Evolutionary conservation across 2,888 invertebrate genomes (phyloP).

Genomic region (Ectobius pallidus): DNA sequence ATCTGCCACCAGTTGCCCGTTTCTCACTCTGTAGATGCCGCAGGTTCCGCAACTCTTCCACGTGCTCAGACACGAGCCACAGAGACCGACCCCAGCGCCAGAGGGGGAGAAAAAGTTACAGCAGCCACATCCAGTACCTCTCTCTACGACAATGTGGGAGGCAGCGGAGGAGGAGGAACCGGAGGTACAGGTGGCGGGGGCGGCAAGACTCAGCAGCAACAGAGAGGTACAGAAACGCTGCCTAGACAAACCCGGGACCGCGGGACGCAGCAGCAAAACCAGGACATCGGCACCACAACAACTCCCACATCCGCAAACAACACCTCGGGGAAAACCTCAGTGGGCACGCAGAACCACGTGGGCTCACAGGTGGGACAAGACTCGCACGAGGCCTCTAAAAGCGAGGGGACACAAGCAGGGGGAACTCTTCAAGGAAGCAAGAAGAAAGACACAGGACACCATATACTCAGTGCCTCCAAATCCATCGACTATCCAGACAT

Average conservation of each 20-base stretch:
- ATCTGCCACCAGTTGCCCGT: not conserved
- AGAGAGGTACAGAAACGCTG: slow-evolving; percentile 18
- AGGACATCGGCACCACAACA: slow-evolving; percentile 70
- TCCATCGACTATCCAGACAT: slow-evolving; percentile 62
- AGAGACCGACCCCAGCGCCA: slow-evolving; percentile 62
- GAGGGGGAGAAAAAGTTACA: slow-evolving; percentile 69
- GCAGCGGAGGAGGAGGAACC: slow-evolving; percentile 48
- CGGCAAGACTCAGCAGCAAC: slow-evolving; percentile 35
- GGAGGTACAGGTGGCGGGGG: not conserved
- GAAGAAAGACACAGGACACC: slow-evolving; percentile 38
- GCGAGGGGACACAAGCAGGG: slow-evolving; percentile 84
- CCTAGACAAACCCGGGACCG: slow-evolving; percentile 54
- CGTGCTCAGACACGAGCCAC: slow-evolving; percentile 74
- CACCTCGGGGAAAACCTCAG: slow-evolving; percentile 67
- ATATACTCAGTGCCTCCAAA: slow-evolving; percentile 51
- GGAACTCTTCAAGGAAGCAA: slow-evolving; percentile 63
- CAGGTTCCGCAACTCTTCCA: slow-evolving; percentile 85
- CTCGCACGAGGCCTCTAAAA: slow-evolving; percentile 67
- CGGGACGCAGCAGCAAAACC: slow-evolving; percentile 62
- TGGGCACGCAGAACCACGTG: slow-evolving; percentile 73
- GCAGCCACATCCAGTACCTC: slow-evolving; percentile 89
- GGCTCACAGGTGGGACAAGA: slow-evolving; percentile 70
- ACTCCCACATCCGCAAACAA: slow-evolving; percentile 66
- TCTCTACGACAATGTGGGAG: slow-evolving; percentile 81
- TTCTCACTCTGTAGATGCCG: not conserved